Evolutionary conservation across 2,888 invertebrate genomes (phyloP).

Genomic region (Teleogryllus oceanicus): DNA sequence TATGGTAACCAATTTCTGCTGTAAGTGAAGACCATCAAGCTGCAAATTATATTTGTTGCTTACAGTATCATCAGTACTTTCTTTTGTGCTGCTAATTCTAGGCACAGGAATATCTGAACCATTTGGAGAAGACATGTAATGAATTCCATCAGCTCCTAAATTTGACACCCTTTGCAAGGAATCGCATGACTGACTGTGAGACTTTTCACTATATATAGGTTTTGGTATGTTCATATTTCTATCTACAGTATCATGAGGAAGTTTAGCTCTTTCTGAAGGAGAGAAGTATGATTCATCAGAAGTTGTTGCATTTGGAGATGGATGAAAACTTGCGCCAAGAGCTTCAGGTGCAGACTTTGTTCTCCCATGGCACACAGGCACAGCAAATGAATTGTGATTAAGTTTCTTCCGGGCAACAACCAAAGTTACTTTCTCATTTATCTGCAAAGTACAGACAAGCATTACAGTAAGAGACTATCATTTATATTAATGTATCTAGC

Average conservation of each 20-base stretch:
- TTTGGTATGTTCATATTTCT: slow-evolving; percentile 31
- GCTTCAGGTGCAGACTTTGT: slow-evolving; percentile 41
- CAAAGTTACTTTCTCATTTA: slow-evolving; percentile 37
- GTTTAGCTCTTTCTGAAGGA: neutral
- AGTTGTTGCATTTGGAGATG: slow-evolving; percentile 22
- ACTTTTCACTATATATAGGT: slow-evolving; percentile 21
- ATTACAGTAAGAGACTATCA: neutral
- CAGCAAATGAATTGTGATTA: slow-evolving; percentile 22
- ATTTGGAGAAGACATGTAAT: slow-evolving; percentile 19
- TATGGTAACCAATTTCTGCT: slow-evolving; percentile 42
- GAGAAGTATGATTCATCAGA: neutral
- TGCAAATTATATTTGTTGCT: slow-evolving; percentile 27
- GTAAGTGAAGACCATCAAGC: slow-evolving; percentile 37
- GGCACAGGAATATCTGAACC: slow-evolving; percentile 19
- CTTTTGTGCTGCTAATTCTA: slow-evolving; percentile 24
- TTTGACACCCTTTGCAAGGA: slow-evolving; percentile 26
- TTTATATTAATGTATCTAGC: neutral
- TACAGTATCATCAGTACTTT: slow-evolving; percentile 25
- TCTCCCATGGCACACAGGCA: slow-evolving; percentile 39
- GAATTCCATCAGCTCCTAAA: neutral
- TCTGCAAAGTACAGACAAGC: slow-evolving; percentile 32
- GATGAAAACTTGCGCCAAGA: slow-evolving; percentile 27
- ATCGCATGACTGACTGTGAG: slow-evolving; percentile 33
- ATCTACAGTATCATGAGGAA: slow-evolving; percentile 26
- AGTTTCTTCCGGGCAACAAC: slow-evolving; percentile 38